Evolutionary conservation across 2,113 vertebrate species (phyloP).

Genomic region (Gila orcuttii): DNA sequence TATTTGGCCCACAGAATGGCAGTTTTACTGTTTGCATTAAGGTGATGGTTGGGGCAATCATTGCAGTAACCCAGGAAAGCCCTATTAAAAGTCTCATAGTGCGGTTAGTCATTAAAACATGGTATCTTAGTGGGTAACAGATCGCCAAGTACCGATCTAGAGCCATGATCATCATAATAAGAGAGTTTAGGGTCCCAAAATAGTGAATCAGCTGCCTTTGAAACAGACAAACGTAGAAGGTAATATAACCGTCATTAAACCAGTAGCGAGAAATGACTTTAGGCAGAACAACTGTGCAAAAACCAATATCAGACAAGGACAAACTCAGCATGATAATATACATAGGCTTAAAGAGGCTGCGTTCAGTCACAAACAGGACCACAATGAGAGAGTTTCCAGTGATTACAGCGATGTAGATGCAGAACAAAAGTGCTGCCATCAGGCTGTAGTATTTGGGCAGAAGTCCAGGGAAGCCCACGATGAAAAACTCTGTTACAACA

Average conservation of each 20-base stretch:
- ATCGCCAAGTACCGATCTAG: slow-evolving; percentile 64
- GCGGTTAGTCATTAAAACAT: slow-evolving; percentile 53
- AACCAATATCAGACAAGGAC: slow-evolving; percentile 63
- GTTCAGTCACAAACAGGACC: slow-evolving; percentile 55
- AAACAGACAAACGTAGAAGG: slow-evolving; percentile 59
- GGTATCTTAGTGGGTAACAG: slow-evolving; percentile 62
- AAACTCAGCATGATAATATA: slow-evolving; percentile 67
- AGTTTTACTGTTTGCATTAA: slow-evolving; percentile 19
- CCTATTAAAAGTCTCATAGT: slow-evolving; percentile 47
- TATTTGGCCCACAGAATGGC: slow-evolving; percentile 59
- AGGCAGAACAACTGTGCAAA: slow-evolving; percentile 60
- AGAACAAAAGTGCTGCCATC: slow-evolving; percentile 52
- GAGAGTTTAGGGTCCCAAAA: slow-evolving; percentile 63
- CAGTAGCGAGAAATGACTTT: slow-evolving; percentile 64
- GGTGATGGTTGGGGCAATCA: slow-evolving; percentile 36
- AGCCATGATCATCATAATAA: slow-evolving; percentile 63
- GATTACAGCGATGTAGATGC: slow-evolving; percentile 57
- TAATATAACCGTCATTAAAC: slow-evolving; percentile 58
- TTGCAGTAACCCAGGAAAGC: slow-evolving; percentile 53
- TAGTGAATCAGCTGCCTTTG: slow-evolving; percentile 61
- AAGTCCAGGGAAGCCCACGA: slow-evolving; percentile 63
- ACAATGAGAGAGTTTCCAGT: slow-evolving; percentile 60
- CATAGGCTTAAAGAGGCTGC: slow-evolving; percentile 66
- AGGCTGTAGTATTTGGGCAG: slow-evolving; percentile 51
- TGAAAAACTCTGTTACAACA: slow-evolving; percentile 57